phyloP scores from a whole-genome alignment of 2,888 invertebrate genomes.

The Thera britannica region DNA sequence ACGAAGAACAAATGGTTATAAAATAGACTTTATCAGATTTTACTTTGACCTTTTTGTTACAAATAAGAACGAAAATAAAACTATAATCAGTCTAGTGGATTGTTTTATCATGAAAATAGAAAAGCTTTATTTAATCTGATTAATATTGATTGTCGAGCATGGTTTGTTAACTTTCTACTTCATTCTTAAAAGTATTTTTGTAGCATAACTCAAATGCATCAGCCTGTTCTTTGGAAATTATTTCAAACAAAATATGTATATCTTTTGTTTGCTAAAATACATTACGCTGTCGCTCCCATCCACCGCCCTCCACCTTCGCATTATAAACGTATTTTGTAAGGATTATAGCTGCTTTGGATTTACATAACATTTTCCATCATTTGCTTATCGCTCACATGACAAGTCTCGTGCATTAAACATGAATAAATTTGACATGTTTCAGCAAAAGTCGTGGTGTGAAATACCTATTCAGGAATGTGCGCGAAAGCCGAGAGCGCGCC shows the following conservation, averaged over 20 bases:
- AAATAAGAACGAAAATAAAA: slow-evolving; percentile 53
- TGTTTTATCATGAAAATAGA: too few relatives aligned
- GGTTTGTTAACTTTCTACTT: too few relatives aligned
- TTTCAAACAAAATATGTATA: background rate
- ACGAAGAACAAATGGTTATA: slow-evolving; percentile 68
- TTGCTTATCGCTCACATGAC: slow-evolving; percentile 82
- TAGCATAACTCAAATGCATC: too few relatives aligned
- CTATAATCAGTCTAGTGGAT: slow-evolving; percentile 18
- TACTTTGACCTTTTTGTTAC: slow-evolving; percentile 42
- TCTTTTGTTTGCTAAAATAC: slow-evolving; percentile 68
- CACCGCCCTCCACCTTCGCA: slow-evolving; percentile 67
- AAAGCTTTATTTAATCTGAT: too few relatives aligned
- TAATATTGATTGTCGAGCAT: too few relatives aligned
- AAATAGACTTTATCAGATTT: slow-evolving; percentile 70
- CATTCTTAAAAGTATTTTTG: background rate
- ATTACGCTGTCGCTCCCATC: slow-evolving; percentile 60
- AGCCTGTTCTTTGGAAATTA: background rate
- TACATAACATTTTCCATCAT: slow-evolving; percentile 83
- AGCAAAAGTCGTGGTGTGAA: slow-evolving; percentile 65
- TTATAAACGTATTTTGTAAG: slow-evolving; percentile 73
- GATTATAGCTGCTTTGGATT: slow-evolving; percentile 78
- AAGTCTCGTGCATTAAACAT: slow-evolving; percentile 77
- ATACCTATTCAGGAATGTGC: slow-evolving; percentile 66
- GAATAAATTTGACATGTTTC: slow-evolving; percentile 81
- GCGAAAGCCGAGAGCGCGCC: slow-evolving; percentile 49